Base-by-base conservation (phyloP, 2,113 vertebrate species). In the Xenopus laevis region DNA sequence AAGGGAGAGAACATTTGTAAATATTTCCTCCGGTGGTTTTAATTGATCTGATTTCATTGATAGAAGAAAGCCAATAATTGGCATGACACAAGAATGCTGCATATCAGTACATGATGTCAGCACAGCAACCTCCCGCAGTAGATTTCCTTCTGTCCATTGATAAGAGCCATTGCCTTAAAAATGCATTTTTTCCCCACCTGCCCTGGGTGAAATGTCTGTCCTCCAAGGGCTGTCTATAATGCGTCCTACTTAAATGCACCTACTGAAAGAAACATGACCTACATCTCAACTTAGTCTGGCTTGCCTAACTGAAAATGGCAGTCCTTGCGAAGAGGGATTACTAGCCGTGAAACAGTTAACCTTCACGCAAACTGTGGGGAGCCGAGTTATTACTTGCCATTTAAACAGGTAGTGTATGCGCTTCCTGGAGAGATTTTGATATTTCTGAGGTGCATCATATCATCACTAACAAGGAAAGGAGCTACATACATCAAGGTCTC, bases 401-500 rank as follows among this genome's bases (percentile, higher is more conserved):
- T 77, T 77, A 75, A 75, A 69, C 73, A 69, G 65, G 73, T 68
- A 77, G 58, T 46, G 74, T 63, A 66, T 50, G 50, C 30, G 66
- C 66, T 77, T 77, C 74, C 74, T 70, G 79, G 79, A 83, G 81
- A 79, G 21, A 64, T 71, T 82, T 86, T 86, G 78, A 0, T 66
- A 81, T 81, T 82, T 83, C 80, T 70, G 81, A 82, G 40, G 59
- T 60, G 66, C 60, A 46, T 79, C 74, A 62, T 10, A 71, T 80
- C 78, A 33, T 69, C 78, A 78, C 73, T 80, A 71, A 80, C 86
- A 66, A 79, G 16, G 74, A 73, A 86, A 84, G 79, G 47, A 71
- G 13, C 50, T 81, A 67, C 80, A 78, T 75, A 79, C 80, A 87
- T 76, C 74, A 78, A 80, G 83, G 74, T 77, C 62, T 75, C 81